Conservation (phyloP, 2,113 vertebrate species). For the Aplodontia rufa region DNA sequence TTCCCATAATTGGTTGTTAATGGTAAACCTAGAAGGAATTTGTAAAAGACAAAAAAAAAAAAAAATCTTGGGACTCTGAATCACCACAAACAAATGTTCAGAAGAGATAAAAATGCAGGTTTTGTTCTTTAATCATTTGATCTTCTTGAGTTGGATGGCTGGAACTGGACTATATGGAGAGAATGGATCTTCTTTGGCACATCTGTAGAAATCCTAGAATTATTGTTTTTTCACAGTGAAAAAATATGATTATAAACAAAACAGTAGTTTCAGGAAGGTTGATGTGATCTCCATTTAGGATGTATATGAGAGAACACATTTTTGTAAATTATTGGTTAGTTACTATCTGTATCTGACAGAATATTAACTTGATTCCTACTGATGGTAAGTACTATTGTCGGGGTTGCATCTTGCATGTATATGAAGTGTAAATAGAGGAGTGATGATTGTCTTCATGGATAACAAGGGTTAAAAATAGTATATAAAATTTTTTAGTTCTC, state of each 20-base stretch:
- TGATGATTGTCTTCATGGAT: constrained; percentile 35
- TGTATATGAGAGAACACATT: not conserved
- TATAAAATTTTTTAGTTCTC: not conserved
- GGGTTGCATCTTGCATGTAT: not conserved
- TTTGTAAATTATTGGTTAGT: constrained; percentile 10
- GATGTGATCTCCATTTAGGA: not conserved
- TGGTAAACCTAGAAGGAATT: constrained; percentile 35
- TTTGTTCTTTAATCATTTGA: not conserved
- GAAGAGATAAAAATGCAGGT: not conserved
- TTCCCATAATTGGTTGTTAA: not conserved
- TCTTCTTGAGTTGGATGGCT: not conserved
- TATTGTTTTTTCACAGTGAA: constrained; percentile 34
- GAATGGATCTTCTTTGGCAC: not conserved
- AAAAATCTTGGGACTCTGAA: not conserved
- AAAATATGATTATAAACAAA: constrained; percentile 24
- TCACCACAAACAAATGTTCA: not conserved
- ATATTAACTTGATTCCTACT: not conserved
- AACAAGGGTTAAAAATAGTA: not conserved
- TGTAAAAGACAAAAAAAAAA: constrained; percentile 37
- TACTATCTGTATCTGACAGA: not conserved
- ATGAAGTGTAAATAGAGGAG: constrained; percentile 44
- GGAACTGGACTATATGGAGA: not conserved
- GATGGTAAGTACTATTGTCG: not conserved
- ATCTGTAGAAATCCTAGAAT: not conserved
- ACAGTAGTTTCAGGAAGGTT: not conserved